Base-by-base conservation (phyloP, 30 jellyfish, hydroid and myxozoan species). In the Pelagia noctiluca region DNA sequence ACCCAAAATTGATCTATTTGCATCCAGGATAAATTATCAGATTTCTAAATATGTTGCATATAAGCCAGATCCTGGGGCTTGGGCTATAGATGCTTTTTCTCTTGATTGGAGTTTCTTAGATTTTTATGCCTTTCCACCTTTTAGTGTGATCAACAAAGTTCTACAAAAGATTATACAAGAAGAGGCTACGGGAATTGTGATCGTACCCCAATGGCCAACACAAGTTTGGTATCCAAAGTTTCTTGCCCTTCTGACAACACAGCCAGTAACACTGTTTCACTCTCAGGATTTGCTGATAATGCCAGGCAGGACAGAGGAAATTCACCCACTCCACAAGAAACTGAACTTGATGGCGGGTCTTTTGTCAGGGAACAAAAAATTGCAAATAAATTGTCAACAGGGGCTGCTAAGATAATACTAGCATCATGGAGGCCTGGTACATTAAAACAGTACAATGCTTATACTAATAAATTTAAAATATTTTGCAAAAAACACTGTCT, bases 361-460 rank as follows among this genome's bases (percentile, higher is more conserved):
- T 53, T 67, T 76, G 69, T 76, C 88, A 2, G 88, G 35, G 70
- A 76, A 76, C 31, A 76, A 57, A 31, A 52, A 63, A 25, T 30
- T 2, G 71, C 62, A 23, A 2, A 37, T 0, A 22, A 60, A 11
- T 64, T 84, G 7, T 73, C 94, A 16, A 1, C 37, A 11, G 75
- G 37, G 0, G 49, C 84, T 19, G 48, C 13, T 31, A 23, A 52
- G 2, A 71, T 71, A 12, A 71, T 84, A 1, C 1, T 72, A 19
- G 42, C 82, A 35, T 84, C 88, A 32, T 52, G 94, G 88, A 33
- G 88, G 2, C 82, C 61, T 10, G 74, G 90, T 28, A 80, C 84
- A 13, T 74, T n/a, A 36, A 80, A 63, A 18, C 90, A 80, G 35
- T 80, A 80, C 30, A n/a, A 37, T 13, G 4, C 86, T 1, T 61